phyloP scores from a whole-genome alignment of 2,797 vertebrate genomes.

The Enteromius anoplus region DNA sequence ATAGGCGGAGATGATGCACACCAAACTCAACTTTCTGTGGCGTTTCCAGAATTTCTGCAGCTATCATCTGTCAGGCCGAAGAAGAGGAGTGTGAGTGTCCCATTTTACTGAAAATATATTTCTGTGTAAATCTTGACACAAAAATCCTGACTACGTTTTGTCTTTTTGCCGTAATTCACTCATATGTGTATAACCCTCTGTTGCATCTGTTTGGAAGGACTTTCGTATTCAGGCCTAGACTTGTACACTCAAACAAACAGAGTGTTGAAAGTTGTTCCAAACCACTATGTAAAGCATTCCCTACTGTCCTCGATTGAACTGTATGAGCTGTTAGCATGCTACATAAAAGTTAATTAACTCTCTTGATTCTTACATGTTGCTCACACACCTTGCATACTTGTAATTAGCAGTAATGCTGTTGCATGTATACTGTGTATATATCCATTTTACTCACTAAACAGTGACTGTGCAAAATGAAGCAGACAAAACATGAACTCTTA shows the following conservation, averaged over 20 bases:
- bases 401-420: neutral
- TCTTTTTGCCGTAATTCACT: neutral
- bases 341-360: neutral
- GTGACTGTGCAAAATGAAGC: neutral
- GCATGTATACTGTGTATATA: neutral
- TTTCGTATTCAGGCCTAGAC: slow-evolving; percentile 1
- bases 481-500: neutral
- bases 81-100: slow-evolving; percentile 43
- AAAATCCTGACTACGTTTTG: neutral
- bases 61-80: slow-evolving; percentile 70
- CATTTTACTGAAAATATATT: neutral
- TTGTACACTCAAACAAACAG: too few relatives aligned
- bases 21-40: slow-evolving; percentile 78
- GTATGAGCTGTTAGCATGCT: neutral
- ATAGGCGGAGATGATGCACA: slow-evolving; percentile 88
- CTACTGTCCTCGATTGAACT: neutral
- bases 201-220: neutral
- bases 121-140: neutral
- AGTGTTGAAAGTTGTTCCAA: neutral
- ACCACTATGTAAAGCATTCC: neutral
- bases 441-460: neutral
- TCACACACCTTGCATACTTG: neutral
- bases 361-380: neutral
- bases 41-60: slow-evolving; percentile 82
- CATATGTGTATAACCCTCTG: neutral